These are phyloP conservation scores for Melanotaenia duboulayi DNA, from an alignment of 2,113 vertebrate genomes.

Conservation along the genomic window DNA sequence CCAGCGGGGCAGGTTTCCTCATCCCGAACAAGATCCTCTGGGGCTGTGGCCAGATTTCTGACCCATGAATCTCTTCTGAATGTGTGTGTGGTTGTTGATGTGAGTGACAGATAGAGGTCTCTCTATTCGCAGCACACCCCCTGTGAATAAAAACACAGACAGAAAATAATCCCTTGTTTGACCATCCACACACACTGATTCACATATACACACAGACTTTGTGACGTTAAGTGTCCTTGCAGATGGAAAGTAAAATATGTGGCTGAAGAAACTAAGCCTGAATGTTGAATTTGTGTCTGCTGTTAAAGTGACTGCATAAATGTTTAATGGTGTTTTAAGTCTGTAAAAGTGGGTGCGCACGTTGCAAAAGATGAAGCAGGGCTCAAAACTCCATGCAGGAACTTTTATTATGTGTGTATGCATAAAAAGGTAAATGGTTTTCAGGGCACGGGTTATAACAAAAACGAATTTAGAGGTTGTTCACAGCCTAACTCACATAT, in stretches of 20 bases:
- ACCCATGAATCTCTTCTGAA: slow-evolving; percentile 53
- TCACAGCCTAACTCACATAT: neutral
- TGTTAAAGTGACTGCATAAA: slow-evolving; percentile 20
- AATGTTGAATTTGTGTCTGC: slow-evolving; percentile 28
- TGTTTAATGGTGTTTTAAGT: slow-evolving; percentile 43
- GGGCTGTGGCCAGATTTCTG: slow-evolving; percentile 61
- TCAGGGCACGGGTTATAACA: neutral
- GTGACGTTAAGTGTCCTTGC: slow-evolving; percentile 54
- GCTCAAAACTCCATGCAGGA: neutral
- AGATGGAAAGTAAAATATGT: slow-evolving; percentile 58
- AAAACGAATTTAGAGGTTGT: slow-evolving; percentile 8
- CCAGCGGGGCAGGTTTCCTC: slow-evolving; percentile 56
- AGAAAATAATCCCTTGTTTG: slow-evolving; percentile 58
- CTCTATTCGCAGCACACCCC: slow-evolving; percentile 47
- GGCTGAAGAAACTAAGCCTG: slow-evolving; percentile 22
- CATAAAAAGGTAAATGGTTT: neutral
- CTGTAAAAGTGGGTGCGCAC: slow-evolving; percentile 33
- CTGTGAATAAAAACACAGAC: slow-evolving; percentile 60
- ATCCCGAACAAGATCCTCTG: slow-evolving; percentile 60
- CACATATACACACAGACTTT: neutral
- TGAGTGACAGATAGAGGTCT: slow-evolving; percentile 56
- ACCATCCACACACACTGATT: slow-evolving; percentile 19
- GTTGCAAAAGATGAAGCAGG: neutral
- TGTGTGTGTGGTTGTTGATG: slow-evolving; percentile 25
- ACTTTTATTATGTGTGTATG: neutral